phyloP scores from a whole-genome alignment of 2,888 invertebrate species.

The Sialis lutaria region DNA sequence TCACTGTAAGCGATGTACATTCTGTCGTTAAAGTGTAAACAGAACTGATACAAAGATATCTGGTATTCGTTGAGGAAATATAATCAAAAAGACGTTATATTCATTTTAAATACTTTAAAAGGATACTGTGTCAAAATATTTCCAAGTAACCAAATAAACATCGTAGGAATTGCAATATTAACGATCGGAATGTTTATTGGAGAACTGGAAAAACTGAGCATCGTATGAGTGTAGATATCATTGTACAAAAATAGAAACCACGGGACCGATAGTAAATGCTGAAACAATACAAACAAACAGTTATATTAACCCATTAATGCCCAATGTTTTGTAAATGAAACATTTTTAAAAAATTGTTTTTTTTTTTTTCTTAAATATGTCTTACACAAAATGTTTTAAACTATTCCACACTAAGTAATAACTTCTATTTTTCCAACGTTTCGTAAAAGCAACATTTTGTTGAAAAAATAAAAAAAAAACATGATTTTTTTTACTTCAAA shows the following conservation, averaged over 20 bases:
- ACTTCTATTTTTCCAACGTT: too few relatives aligned
- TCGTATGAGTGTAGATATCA: constrained; percentile 62
- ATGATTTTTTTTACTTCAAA: too few relatives aligned
- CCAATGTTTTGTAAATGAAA: constrained; percentile 5
- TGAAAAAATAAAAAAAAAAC: too few relatives aligned
- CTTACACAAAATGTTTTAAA: too few relatives aligned
- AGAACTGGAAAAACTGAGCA: constrained; percentile 51
- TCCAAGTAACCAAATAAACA: constrained; percentile 59
- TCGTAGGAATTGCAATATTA: constrained; percentile 46
- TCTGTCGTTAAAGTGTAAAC: constrained; percentile 90
- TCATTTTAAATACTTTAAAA: constrained; percentile 9
- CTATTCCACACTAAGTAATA: too few relatives aligned
- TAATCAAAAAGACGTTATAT: background rate
- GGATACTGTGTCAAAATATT: constrained; percentile 80
- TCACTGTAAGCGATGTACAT: constrained; percentile 86
- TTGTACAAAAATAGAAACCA: constrained; percentile 64
- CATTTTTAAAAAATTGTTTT: background rate
- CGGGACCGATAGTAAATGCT: constrained; percentile 81
- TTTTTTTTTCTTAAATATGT: background rate
- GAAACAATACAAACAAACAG: constrained; percentile 19
- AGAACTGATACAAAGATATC: constrained; percentile 72
- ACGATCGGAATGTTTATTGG: constrained; percentile 36
- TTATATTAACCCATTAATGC: constrained; percentile 4
- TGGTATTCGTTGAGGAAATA: background rate
- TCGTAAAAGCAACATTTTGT: too few relatives aligned